A percentile compares a stretch with the other conserved stretches of the same genome.
These are phyloP conservation scores for Notothenia coriiceps DNA, from an alignment of 2,113 vertebrate genomes.

Conservation along the genomic window DNA sequence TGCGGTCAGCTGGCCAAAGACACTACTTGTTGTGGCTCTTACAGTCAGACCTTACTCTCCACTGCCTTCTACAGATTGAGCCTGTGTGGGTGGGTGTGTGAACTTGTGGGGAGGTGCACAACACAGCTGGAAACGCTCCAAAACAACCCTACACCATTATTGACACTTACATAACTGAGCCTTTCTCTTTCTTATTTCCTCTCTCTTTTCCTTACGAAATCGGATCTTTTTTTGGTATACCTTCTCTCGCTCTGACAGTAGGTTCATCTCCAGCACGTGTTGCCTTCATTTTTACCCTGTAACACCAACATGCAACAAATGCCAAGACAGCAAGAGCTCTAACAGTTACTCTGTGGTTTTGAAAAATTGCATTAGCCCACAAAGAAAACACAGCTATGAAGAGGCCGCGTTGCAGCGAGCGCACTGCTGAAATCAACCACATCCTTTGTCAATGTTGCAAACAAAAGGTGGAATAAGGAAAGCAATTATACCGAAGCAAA, in stretches of 20 bases:
- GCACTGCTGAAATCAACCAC: constrained; percentile 67
- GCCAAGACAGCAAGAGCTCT: constrained; percentile 37
- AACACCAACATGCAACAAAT: constrained; percentile 35
- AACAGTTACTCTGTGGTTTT: constrained; percentile 75
- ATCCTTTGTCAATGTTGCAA: constrained; percentile 64
- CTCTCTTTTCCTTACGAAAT: constrained; percentile 5
- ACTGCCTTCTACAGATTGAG: constrained; percentile 58
- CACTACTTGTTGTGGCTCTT: constrained; percentile 60
- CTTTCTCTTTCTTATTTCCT: background rate
- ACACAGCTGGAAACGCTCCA: constrained; percentile 65
- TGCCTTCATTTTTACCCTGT: constrained; percentile 20
- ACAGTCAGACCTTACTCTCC: constrained; percentile 65
- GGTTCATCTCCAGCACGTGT: constrained; percentile 33
- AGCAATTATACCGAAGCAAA: constrained; percentile 47
- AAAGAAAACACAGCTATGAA: constrained; percentile 43
- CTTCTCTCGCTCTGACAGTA: constrained; percentile 11
- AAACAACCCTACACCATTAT: constrained; percentile 48
- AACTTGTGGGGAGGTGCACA: constrained; percentile 53
- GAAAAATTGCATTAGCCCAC: constrained; percentile 60
- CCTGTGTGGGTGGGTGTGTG: constrained; percentile 65
- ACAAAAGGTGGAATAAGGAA: constrained; percentile 46
- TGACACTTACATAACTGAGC: constrained; percentile 54
- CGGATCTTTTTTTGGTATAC: background rate
- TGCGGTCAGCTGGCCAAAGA: constrained; percentile 57
- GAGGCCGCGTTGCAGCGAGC: constrained; percentile 27